phyloP scores from a whole-genome alignment of 2,888 invertebrate species.

The Drosophila anomalipes region DNA sequence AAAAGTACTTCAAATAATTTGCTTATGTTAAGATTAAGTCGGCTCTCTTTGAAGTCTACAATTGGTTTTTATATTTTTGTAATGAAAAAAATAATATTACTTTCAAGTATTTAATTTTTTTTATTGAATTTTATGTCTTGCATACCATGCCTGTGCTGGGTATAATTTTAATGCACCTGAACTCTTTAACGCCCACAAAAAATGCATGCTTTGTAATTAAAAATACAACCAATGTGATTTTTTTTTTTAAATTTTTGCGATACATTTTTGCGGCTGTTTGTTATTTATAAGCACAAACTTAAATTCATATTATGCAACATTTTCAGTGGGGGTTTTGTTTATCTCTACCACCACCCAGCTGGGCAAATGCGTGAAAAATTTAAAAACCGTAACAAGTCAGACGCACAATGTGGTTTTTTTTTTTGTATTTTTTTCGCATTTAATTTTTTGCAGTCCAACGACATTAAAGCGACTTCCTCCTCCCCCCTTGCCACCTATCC shows the following conservation, averaged over 20 bases:
- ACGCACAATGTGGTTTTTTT: slow-evolving; percentile 29
- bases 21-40: not conserved
- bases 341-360: not conserved
- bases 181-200: slow-evolving; percentile 61
- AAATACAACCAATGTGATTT: slow-evolving; percentile 46
- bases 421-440: not conserved
- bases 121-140: not conserved
- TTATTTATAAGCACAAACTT: slow-evolving; percentile 23
- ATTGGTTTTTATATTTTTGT: not conserved
- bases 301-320: slow-evolving; percentile 57
- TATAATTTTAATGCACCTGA: slow-evolving; percentile 13
- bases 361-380: slow-evolving; percentile 47
- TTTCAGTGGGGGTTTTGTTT: slow-evolving; percentile 15
- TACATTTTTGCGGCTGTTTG: slow-evolving; percentile 3
- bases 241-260: not conserved
- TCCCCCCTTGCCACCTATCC: not conserved
- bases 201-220: slow-evolving; percentile 55
- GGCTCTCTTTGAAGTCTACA: not conserved
- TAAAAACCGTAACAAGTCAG: slow-evolving; percentile 55
- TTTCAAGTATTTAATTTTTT: not conserved
- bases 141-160: not conserved
- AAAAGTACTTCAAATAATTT: not conserved
- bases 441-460: slow-evolving; percentile 14
- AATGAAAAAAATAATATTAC: not conserved
- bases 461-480: not conserved